Conservation (phyloP, 2,888 invertebrate genomes). For the Sphinx pinastri region DNA sequence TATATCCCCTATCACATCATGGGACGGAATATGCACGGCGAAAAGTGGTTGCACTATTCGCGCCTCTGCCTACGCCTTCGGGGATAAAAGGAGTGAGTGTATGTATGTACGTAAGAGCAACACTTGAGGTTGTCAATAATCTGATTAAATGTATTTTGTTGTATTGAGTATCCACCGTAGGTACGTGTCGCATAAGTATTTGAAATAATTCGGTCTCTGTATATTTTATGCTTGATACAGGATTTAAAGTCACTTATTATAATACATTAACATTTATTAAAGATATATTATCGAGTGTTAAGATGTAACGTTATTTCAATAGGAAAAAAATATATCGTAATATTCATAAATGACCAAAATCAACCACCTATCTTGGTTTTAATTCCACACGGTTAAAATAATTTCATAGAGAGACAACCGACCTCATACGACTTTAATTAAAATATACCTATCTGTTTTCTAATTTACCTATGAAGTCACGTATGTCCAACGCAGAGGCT, state of each 20-base stretch:
- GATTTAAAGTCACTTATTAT: no score
- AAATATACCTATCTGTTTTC: slow-evolving; percentile 5
- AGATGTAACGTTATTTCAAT: neutral
- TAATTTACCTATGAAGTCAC: neutral
- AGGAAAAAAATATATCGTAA: no score
- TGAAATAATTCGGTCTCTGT: neutral
- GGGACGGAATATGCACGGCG: no score
- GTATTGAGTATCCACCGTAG: neutral
- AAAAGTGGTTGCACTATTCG: no score
- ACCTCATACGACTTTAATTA: slow-evolving; percentile 3
- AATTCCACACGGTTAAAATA: neutral
- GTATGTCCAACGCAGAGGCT: slow-evolving; percentile 1
- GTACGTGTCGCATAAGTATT: neutral
- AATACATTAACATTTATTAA: no score
- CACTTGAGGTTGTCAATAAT: slow-evolving; percentile 50
- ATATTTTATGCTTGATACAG: no score
- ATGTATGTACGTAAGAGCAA: no score
- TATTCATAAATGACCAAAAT: no score
- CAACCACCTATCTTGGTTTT: neutral
- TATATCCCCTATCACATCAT: no score
- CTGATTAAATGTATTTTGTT: slow-evolving; percentile 43
- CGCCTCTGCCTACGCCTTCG: no score
- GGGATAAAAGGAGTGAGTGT: no score
- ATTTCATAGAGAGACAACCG: neutral
- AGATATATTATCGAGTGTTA: neutral